Base-by-base conservation (phyloP, 2,888 invertebrate genomes). In the Diarsia dahlii region DNA sequence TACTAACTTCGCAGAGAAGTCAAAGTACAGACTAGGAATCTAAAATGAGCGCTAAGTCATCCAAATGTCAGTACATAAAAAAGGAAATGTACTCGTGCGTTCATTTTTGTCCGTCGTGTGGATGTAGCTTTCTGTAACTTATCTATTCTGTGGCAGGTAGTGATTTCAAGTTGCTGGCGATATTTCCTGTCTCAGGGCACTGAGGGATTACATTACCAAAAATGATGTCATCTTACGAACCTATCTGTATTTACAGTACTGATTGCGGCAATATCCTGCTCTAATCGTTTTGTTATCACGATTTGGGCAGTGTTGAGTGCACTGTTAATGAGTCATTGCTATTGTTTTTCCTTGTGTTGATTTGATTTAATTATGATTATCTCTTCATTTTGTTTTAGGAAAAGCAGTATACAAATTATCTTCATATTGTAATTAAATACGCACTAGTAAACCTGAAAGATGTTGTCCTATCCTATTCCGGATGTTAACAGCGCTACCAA, bases 211-310 rank as follows among this genome's bases (percentile, higher is more conserved):
- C 65, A 39, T 54, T 71, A 39, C 65, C 34, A 48, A 60, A 71
- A n/a, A 18, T 46, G 45, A 71, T 65, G 65, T 78, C 50, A 13
- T 71, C 58, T 46, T 64, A 45, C 56, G 45, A 78, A 70, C 9
- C 18, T 77, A 77, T 58, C 56, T 46, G 50, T 46, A 23, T 5
- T 8, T 23, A 63, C 50, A 70, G 63, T 20, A 13, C 20, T 34
- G 64, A 71, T 78, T 58, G 71, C 56, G 23, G 50, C 78, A 77
- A 71, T 64, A 77, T 78, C 58, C 56, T 34, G 13, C 23, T 65
- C 4, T 46, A 46, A 78, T 78, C 71, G 10, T 6, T 58, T 52
- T 58, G 13, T 58, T 71, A 71, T 78, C 64, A 23, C 34, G 15
- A 23, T 77, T 77, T 78, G 23, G 64, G 50, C 6, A 52, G 63